These are phyloP conservation scores for Coelinius sp. DNA, from an alignment of 2,888 invertebrate species.

Conservation along the genomic window DNA sequence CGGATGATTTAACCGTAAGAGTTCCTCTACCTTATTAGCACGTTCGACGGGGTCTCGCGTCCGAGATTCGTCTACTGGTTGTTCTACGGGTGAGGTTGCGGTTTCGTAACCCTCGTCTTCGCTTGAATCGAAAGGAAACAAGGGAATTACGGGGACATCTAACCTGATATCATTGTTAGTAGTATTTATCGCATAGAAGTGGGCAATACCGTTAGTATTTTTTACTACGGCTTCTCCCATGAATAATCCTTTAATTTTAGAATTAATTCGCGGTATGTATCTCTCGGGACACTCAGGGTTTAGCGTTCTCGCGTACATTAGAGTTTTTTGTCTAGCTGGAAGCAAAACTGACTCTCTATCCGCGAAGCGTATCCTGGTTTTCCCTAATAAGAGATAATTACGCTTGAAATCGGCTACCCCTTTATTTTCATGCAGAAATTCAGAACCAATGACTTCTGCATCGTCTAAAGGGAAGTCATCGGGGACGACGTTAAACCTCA, in stretches of 20 bases:
- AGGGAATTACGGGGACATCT: constrained; percentile 29
- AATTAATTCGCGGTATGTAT: constrained; percentile 12
- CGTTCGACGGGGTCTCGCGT: background rate
- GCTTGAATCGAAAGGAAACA: constrained; percentile 37
- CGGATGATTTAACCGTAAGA: background rate
- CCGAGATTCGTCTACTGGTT: background rate
- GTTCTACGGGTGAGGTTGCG: background rate
- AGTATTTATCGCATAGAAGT: constrained; percentile 28
- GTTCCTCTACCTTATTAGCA: background rate
- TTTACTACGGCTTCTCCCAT: constrained; percentile 15
- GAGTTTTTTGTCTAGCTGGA: constrained; percentile 17
- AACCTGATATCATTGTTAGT: constrained; percentile 11
- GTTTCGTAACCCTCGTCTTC: constrained; percentile 23
- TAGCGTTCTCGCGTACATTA: constrained; percentile 15
- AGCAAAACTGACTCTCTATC: constrained; percentile 9
- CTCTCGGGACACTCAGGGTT: background rate
- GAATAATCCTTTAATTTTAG: constrained; percentile 11
- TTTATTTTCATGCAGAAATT: constrained; percentile 12
- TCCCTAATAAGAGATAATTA: background rate
- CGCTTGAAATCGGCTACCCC: background rate
- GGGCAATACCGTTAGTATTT: constrained; percentile 24
- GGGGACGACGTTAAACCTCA: constrained; percentile 23
- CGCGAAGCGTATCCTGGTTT: background rate
- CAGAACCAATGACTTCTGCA: constrained; percentile 15
- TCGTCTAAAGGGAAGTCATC: constrained; percentile 28